A percentile compares a stretch with the other conserved stretches of the same genome.
phyloP scores from a whole-genome alignment of 2,888 invertebrate genomes.

The Mesorhabditis belari region DNA sequence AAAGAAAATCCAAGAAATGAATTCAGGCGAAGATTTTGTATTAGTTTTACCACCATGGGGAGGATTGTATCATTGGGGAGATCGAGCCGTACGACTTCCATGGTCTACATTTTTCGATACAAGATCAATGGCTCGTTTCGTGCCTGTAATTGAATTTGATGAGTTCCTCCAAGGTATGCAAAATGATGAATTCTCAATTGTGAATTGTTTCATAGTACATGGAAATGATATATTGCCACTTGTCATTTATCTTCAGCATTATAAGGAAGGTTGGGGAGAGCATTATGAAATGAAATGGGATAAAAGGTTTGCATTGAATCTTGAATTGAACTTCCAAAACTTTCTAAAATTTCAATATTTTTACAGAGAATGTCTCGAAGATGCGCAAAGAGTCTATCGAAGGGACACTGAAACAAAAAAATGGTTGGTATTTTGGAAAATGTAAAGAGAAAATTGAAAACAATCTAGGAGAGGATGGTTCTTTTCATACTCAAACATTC shows the following conservation, averaged over 20 bases:
- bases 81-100: conserved; percentile 53
- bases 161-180: conserved; percentile 67
- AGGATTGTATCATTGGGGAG: conserved; percentile 80
- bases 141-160: conserved; percentile 78
- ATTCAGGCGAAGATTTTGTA: conserved; percentile 42
- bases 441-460: neutral
- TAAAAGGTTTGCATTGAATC: conserved; percentile 55
- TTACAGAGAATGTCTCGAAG: neutral
- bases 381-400: neutral
- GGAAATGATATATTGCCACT: conserved; percentile 65
- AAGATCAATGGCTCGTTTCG: conserved; percentile 68
- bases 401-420: neutral
- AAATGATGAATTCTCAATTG: neutral
- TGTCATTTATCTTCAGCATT: conserved; percentile 76
- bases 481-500: conserved; percentile 69
- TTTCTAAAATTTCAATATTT: neutral
- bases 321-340: conserved; percentile 41
- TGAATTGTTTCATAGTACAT: conserved; percentile 55
- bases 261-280: conserved; percentile 72
- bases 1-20: neutral
- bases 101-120: conserved; percentile 85
- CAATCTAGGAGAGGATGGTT: conserved; percentile 59
- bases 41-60: conserved; percentile 85
- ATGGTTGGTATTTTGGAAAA: neutral
- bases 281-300: conserved; percentile 78